Percentiles rank a stretch among this genome's conserved stretches.
These are phyloP conservation scores for Psittacula cyanocephala DNA, from an alignment of 2,113 vertebrate species.

Conservation along the genomic window DNA sequence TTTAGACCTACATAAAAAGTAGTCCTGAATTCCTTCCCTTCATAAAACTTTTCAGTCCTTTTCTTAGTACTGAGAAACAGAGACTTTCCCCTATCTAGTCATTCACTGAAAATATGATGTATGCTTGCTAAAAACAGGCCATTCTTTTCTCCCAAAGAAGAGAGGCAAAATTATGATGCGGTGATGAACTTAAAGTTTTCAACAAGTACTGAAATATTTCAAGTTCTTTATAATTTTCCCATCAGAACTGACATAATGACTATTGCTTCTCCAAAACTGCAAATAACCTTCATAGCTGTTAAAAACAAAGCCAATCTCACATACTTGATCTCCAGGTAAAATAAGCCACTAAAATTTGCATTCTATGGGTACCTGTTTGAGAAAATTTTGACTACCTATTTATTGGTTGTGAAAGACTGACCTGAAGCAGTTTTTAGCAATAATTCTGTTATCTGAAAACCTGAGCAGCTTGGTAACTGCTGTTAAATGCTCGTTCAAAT, in stretches of 20 bases:
- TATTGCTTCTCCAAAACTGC: background rate
- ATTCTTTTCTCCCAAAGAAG: background rate
- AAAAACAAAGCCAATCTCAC: background rate
- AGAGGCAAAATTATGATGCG: background rate
- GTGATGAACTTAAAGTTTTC: background rate
- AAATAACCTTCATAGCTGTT: background rate
- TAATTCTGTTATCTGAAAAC: background rate
- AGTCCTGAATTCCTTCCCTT: background rate
- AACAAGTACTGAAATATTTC: background rate
- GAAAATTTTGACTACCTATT: background rate
- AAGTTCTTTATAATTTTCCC: background rate
- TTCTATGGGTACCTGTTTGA: background rate
- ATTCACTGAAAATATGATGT: background rate
- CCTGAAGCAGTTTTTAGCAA: background rate
- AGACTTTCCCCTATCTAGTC: background rate
- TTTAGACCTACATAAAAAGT: background rate
- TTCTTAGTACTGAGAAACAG: background rate
- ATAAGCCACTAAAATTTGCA: background rate
- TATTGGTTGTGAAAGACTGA: background rate
- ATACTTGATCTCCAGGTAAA: background rate
- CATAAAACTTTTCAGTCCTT: background rate
- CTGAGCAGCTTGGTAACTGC: background rate
- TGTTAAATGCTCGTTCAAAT: background rate
- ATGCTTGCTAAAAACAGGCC: background rate
- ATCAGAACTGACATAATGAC: background rate